Conservation (phyloP, 2,113 vertebrate genomes). For the Acanthochromis polyacanthus region DNA sequence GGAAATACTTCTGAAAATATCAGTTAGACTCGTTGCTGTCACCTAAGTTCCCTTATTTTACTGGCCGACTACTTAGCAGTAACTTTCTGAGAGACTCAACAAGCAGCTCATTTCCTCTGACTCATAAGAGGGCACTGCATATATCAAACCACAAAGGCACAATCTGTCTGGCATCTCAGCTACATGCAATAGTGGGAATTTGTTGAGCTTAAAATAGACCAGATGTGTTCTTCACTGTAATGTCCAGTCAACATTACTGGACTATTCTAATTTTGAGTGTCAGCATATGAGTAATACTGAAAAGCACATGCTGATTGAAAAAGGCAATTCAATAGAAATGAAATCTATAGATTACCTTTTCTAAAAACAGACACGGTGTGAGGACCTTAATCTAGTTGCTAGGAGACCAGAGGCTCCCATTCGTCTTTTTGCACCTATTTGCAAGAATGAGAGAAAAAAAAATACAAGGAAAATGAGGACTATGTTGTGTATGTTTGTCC, state of each 20-base stretch:
- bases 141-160: conserved; percentile 26
- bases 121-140: conserved; percentile 20
- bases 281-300: conserved; percentile 8
- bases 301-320: conserved; percentile 8
- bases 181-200: conserved; percentile 33
- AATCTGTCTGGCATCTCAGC: conserved; percentile 22
- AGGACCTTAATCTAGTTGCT: conserved; percentile 65
- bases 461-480: conserved; percentile 13
- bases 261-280: neutral
- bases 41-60: conserved; percentile 10
- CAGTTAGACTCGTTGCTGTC: neutral
- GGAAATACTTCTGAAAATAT: conserved; percentile 1
- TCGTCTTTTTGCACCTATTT: conserved; percentile 28
- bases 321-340: conserved; percentile 19
- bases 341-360: conserved; percentile 41
- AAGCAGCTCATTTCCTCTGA: conserved; percentile 60
- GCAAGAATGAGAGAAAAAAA: conserved; percentile 10
- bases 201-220: conserved; percentile 37
- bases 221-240: neutral
- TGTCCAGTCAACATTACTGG: neutral
- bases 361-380: conserved; percentile 48
- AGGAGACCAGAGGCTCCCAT: conserved; percentile 57
- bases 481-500: conserved; percentile 46
- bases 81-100: conserved; percentile 38
- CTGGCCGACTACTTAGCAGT: neutral